Evolutionary conservation across 1,140 invertebrate species (phyloP).

Genomic region (Eufriesea mexicana): DNA sequence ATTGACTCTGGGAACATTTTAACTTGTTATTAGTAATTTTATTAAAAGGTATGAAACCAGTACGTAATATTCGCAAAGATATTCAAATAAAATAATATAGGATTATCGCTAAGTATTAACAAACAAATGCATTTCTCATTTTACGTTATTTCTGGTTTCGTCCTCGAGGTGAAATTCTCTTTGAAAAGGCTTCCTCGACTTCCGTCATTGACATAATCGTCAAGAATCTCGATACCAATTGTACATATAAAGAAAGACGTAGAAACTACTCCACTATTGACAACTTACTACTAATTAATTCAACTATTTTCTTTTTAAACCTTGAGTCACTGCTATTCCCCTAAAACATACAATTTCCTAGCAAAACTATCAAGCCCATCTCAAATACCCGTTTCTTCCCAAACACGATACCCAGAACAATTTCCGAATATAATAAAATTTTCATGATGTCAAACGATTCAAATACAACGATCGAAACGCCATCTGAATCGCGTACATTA

Average conservation of each 20-base stretch:
- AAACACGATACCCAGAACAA: too few relatives aligned
- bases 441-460: too few relatives aligned
- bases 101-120: background rate
- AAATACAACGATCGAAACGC: too few relatives aligned
- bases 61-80: background rate
- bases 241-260: background rate
- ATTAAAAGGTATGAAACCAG: background rate
- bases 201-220: background rate
- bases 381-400: too few relatives aligned
- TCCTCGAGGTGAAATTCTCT: background rate
- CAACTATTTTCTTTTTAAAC: too few relatives aligned
- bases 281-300: too few relatives aligned
- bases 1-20: background rate
- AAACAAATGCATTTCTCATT: background rate
- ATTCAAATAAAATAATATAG: background rate
- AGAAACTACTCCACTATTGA: background rate
- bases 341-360: too few relatives aligned
- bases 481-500: too few relatives aligned
- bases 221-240: background rate
- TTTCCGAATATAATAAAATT: too few relatives aligned
- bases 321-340: background rate
- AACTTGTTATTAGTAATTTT: background rate
- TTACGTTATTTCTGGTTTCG: background rate
- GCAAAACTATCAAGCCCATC: too few relatives aligned
- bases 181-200: background rate